Evolutionary conservation across 2,113 vertebrate genomes (phyloP).

Genomic region (Seriola rivoliana): DNA sequence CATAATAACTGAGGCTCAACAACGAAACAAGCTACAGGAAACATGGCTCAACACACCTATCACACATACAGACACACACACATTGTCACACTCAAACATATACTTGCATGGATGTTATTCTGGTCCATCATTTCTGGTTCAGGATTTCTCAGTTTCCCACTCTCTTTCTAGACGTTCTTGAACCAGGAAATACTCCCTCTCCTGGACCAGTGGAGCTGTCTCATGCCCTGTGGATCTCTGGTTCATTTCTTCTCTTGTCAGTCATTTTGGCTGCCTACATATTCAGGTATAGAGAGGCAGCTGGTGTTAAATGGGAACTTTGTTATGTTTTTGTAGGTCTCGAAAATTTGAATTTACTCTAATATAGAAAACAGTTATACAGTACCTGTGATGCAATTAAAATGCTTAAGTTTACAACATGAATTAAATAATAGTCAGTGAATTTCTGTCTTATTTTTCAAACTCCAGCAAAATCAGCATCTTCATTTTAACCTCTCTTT

Average conservation of each 20-base stretch:
- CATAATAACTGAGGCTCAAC: conserved; percentile 59
- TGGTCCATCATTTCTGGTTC: background rate
- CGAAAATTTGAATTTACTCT: background rate
- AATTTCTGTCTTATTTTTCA: background rate
- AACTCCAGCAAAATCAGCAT: background rate
- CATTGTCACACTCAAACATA: conserved; percentile 12
- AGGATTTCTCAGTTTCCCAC: background rate
- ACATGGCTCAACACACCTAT: conserved; percentile 63
- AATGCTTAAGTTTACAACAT: background rate
- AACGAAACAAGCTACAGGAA: conserved; percentile 62
- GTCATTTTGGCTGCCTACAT: conserved; percentile 57
- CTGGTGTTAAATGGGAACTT: background rate
- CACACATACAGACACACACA: background rate
- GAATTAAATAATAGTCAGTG: background rate
- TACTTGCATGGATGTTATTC: background rate
- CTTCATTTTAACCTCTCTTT: background rate
- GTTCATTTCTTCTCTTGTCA: conserved; percentile 52
- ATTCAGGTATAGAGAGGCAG: conserved; percentile 72
- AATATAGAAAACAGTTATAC: background rate
- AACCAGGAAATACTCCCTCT: background rate
- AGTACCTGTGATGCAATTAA: background rate
- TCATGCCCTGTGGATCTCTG: conserved; percentile 62
- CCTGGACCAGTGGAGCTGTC: background rate
- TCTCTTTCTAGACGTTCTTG: conserved; percentile 40
- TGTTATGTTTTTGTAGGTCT: background rate